Base-by-base conservation (phyloP, 30 jellyfish, hydroid and myxozoan species). In the Morbakka virulenta region DNA sequence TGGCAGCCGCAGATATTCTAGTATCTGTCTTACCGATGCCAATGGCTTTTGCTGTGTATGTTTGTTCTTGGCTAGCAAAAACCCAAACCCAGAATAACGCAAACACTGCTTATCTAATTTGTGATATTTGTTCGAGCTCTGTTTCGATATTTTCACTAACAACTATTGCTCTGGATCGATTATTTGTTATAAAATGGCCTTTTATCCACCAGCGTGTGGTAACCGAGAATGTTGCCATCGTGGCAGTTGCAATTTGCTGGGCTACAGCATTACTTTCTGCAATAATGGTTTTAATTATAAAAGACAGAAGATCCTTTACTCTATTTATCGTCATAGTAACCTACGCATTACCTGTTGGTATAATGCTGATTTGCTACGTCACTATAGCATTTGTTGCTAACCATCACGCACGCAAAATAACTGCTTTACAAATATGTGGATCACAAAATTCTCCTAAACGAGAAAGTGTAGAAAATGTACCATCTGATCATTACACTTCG, bases 91-190 rank as follows among this genome's bases (percentile, higher is more conserved):
- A 4, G 0, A 33, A 49, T 3, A 80, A 81, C 4, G 50, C 52
- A 17, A 66, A 23, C 32, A 41, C 20, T 23, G 52, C 77, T 6
- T 83, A 89, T 52, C 36, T 70, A 30, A 72, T 72, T 21, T 47
- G 79, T 26, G 97, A 89, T 57, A 72, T 89, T 33, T 34, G 87
- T 61, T 83, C 89, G 33, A 80, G 91, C 14, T 68, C 85, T 3
- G 77, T 82, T 0, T 89, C 97, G 0, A 79, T 89, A 12, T 50
- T 64, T 23, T 83, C 96, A n/a, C 51, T 89, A 57, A 73, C 93
- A 17, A 79, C 83, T 2, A 84, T 89, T 4, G 97, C 97, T 2
- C 64, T 89, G 31, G 97, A 89, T 61, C 79, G 97, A 12, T 91
- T 79, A 28, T 69, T 89, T 21, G 97, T 95, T 13, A 83, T 89